Base-by-base conservation (phyloP, 2,888 invertebrate genomes). In the Cephus sareptanus region DNA sequence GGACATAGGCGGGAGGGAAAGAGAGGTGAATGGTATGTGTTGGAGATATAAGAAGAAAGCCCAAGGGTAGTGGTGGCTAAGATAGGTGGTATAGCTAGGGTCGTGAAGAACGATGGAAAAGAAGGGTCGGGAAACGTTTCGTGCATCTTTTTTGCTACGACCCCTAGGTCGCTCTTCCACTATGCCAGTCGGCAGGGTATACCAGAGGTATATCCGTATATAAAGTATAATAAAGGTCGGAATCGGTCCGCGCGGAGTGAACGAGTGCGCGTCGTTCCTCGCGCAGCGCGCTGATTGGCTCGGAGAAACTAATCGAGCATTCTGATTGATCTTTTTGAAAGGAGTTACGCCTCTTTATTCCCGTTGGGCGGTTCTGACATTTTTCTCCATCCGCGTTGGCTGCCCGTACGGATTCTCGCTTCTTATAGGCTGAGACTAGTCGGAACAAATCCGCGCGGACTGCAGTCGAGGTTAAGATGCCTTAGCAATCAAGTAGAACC, bases 401-500 rank as follows among this genome's bases (percentile, higher is more conserved):
- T 82, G 78, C 73, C 37, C 35, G 31, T 35, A 73, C 31, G 34
- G 75, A 79, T 74, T 75, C 79, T 69, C 40, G 68, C 79, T 80
- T 84, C 85, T 86, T 83, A 87, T 88, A 86, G 89, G 90, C 81
- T 77, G 40, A 40, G 40, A 4, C 40, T 79, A n/a, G 23, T 23
- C 75, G 68, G 33, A 68, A 30, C 31, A 75, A 83, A 83, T 89
- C 90, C 90, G 89, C 89, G 89, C 89, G 90, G 90, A 90, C 81
- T 80, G 71, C 74, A 78, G 80, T 81, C 80, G 90, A 89, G 90
- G 90, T 91, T 91, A 91, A 91, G 91, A 91, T 90, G 91, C 91
- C 90, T 90, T 87, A 89, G 91, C 91, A 91, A 91, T 91, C 91
- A 91, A 91, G 91, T 91, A 91, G 90, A 91, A 90, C 91, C 91